These are phyloP conservation scores for Sylvicapra grimmia DNA, from an alignment of 2,113 vertebrate genomes.

Conservation along the genomic window DNA sequence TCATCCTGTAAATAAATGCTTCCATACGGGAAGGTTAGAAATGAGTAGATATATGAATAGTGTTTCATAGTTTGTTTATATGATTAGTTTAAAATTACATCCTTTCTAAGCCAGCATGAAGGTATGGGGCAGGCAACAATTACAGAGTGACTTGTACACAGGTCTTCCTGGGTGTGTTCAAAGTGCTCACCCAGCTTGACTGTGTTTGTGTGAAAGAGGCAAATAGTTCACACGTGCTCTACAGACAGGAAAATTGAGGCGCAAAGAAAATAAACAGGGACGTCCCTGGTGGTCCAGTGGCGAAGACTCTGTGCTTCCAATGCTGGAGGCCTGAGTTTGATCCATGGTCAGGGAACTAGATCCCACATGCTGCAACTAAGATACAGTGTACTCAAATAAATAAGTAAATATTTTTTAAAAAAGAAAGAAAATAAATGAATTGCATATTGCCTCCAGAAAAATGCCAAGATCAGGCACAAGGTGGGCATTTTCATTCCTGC, in stretches of 20 bases:
- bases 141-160: not conserved
- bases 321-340: not conserved
- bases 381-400: not conserved
- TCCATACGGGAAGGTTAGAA: not conserved
- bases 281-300: not conserved
- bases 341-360: not conserved
- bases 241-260: not conserved
- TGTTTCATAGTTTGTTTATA: not conserved
- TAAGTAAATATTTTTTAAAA: not conserved
- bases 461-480: not conserved
- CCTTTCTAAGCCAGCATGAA: not conserved
- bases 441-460: not conserved
- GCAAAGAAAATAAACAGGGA: not conserved
- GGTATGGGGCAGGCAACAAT: not conserved
- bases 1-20: not conserved
- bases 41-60: not conserved
- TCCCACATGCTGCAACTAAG: not conserved
- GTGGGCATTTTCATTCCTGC: not conserved
- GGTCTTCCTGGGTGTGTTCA: not conserved
- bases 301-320: not conserved
- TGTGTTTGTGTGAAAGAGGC: not conserved
- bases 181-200: not conserved
- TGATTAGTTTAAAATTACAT: slow-evolving; percentile 37
- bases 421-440: not conserved
- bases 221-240: not conserved